These are phyloP conservation scores for Rhipidura dahli DNA, from an alignment of 2,113 vertebrate genomes.

Conservation along the genomic window DNA sequence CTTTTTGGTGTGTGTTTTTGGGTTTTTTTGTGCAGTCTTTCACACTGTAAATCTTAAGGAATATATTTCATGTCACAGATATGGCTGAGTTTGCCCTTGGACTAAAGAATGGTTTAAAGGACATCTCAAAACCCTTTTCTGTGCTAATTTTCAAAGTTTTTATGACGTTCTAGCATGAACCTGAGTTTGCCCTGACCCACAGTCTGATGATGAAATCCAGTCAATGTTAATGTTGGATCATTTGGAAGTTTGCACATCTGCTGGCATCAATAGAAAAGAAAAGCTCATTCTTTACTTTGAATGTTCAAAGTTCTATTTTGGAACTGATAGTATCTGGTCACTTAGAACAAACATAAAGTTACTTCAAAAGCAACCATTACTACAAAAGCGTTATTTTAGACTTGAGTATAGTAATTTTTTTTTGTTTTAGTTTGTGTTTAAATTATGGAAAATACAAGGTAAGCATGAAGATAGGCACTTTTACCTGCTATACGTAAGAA, in stretches of 20 bases:
- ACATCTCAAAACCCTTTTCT: not conserved
- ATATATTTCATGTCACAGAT: not conserved
- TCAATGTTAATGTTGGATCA: not conserved
- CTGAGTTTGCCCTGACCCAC: not conserved
- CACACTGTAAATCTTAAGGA: not conserved
- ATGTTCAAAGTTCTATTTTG: not conserved
- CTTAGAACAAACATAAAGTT: not conserved
- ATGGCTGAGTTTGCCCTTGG: not conserved
- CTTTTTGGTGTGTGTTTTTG: not conserved
- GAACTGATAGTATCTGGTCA: not conserved
- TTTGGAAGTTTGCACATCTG: not conserved
- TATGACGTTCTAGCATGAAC: not conserved
- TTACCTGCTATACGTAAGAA: not conserved
- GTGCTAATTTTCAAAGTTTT: not conserved
- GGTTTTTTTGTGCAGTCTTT: not conserved
- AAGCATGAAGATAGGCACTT: not conserved
- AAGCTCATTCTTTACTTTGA: not conserved
- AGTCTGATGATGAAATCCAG: not conserved
- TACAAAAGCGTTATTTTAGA: not conserved
- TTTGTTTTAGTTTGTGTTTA: not conserved
- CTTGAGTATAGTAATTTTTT: accelerated
- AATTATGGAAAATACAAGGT: not conserved
- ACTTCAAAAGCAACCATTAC: not conserved
- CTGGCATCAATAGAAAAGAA: not conserved
- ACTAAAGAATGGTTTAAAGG: not conserved